Evolutionary conservation across 2,797 vertebrate genomes (phyloP).

Genomic region (Manis javanica): DNA sequence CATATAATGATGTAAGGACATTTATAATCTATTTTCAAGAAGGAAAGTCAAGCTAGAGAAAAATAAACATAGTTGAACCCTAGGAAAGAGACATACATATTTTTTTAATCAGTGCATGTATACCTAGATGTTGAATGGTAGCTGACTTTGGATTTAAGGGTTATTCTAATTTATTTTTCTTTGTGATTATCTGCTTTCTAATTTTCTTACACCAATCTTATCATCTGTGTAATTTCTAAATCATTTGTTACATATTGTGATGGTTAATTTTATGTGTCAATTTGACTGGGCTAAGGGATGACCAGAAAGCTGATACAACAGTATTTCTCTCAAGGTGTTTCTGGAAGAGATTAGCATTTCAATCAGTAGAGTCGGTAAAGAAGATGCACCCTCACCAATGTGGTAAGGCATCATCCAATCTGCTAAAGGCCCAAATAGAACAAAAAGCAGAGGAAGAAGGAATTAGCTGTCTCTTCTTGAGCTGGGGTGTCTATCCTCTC

Average conservation of each 20-base stretch:
- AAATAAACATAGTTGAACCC: neutral
- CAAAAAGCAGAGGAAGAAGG: no score
- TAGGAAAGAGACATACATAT: neutral
- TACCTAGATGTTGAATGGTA: neutral
- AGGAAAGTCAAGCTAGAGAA: conserved; percentile 7
- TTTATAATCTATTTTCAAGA: neutral
- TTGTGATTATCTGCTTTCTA: neutral
- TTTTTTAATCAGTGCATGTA: neutral
- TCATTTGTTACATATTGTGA: neutral
- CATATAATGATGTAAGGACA: neutral
- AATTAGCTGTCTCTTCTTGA: no score
- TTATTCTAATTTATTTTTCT: conserved; percentile 2
- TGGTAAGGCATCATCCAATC: neutral
- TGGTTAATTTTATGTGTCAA: neutral
- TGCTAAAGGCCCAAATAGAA: no score
- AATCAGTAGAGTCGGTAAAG: neutral
- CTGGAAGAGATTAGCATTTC: neutral
- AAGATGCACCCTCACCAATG: neutral
- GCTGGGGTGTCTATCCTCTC: no score
- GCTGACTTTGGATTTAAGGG: neutral
- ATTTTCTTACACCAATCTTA: neutral
- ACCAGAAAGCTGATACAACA: neutral
- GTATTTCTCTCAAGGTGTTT: neutral
- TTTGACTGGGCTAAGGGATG: neutral
- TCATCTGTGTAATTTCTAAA: neutral